phyloP scores from a whole-genome alignment of 2,888 invertebrate genomes.

The Drosophila planitibia region DNA sequence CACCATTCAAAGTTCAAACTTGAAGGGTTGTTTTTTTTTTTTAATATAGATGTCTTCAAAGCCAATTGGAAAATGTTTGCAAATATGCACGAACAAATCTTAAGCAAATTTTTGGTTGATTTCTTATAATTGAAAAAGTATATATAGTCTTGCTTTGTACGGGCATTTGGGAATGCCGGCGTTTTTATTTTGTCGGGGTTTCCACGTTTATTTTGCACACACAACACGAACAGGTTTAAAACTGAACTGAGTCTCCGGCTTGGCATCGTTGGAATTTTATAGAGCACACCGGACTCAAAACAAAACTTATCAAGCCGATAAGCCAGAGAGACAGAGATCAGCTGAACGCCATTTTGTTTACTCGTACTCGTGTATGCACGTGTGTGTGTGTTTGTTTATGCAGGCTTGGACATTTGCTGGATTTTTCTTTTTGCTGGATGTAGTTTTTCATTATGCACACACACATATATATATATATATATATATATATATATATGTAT shows the following conservation, averaged over 20 bases:
- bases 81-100: constrained; percentile 9
- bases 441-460: constrained; percentile 19
- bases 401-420: constrained; percentile 15
- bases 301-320: constrained; percentile 37
- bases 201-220: constrained; percentile 27
- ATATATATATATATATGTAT: not conserved
- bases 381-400: constrained; percentile 9
- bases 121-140: not conserved
- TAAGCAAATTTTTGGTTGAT: not conserved
- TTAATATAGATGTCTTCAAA: not conserved
- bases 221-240: constrained; percentile 57
- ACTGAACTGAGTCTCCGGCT: constrained; percentile 61
- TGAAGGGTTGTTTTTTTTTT: constrained; percentile 4
- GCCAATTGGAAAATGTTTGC: constrained; percentile 8
- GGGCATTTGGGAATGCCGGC: constrained; percentile 49
- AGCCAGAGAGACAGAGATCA: constrained; percentile 58
- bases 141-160: not conserved
- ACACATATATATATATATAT: not conserved
- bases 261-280: constrained; percentile 56
- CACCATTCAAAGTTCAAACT: constrained; percentile 64
- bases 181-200: constrained; percentile 6
- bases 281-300: constrained; percentile 36
- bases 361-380: not conserved
- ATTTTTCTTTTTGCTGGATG: constrained; percentile 31
- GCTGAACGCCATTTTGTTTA: constrained; percentile 59